Base-by-base conservation (phyloP, 2,888 invertebrate species). In the Masnerella sp. region DNA sequence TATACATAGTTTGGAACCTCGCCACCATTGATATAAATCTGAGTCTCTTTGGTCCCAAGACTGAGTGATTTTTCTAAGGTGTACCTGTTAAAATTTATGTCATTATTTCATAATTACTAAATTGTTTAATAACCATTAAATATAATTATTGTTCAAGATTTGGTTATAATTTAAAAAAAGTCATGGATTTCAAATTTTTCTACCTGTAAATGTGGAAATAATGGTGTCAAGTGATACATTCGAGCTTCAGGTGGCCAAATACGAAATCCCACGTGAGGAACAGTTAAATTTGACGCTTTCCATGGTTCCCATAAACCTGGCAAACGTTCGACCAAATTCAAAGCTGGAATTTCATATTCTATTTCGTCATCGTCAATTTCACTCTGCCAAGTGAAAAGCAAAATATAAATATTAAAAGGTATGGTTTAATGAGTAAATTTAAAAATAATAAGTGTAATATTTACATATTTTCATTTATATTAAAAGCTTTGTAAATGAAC, bases 321-420 rank as follows among this genome's bases (percentile, higher is more conserved):
- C 15, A 92, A 83, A 2, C 91, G 90, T 84, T 93, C 92, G 2
- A 91, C 90, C 74, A 92, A 89, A 83, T 91, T 91, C 82, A 93
- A 91, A 79, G 92, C 91, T 0, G 94, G 93, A 82, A 94, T 93
- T 87, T 94, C 94, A 83, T 92, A 94, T 80, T 93, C 93, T 9
- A 92, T 88, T 80, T 93, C 93, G 25, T 87, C 86, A 1, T 91
- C 92, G 65, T 92, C 93, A 25, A 91, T 90, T 79, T 93, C 92
- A 84, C 92, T 92, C 89, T 91, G 86, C 62, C 25, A 25, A 25
- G 25, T 7, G 25, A 5, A 7, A 7, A 25, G 4, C 25, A 5
- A 7, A 4, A 25, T 4, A 25, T 25, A 25, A 25, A 25, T 25
- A 25, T 25, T 25, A 25, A 25, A 4, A 25, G 25, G 25, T 25